Conservation (phyloP, 2,888 invertebrate genomes). For the Noctua janthina region DNA sequence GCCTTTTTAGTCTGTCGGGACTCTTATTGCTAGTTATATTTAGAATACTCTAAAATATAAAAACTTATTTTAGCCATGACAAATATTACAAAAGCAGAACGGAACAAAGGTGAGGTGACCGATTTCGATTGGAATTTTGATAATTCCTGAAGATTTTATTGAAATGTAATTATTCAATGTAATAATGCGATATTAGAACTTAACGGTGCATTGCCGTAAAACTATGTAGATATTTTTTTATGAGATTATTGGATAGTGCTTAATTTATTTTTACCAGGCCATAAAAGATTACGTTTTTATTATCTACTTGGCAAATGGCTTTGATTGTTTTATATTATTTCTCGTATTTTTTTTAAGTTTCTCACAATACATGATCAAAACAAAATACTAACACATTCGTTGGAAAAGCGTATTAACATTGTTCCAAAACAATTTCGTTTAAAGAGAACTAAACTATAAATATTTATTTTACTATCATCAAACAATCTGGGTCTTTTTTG, state of each 20-base stretch:
- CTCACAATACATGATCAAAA: background rate
- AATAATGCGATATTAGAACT: background rate
- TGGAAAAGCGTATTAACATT: background rate
- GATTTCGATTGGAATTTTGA: background rate
- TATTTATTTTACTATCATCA: background rate
- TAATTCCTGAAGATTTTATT: background rate
- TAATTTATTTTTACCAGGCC: background rate
- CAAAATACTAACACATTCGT: background rate
- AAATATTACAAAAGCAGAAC: background rate
- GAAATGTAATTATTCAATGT: background rate
- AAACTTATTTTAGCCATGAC: background rate
- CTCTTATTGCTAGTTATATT: background rate
- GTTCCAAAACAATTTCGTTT: background rate
- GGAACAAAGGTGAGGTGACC: background rate
- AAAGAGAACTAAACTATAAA: background rate
- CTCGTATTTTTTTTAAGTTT: background rate
- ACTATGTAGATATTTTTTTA: background rate
- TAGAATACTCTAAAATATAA: background rate
- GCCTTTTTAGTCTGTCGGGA: background rate
- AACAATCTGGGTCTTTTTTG: background rate
- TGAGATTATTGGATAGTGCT: background rate
- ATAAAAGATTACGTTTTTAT: background rate
- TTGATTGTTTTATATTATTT: background rate
- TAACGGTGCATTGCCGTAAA: background rate
- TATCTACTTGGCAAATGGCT: background rate